Conservation (phyloP, 2,888 invertebrate genomes). For the Charanyca ferruginea region DNA sequence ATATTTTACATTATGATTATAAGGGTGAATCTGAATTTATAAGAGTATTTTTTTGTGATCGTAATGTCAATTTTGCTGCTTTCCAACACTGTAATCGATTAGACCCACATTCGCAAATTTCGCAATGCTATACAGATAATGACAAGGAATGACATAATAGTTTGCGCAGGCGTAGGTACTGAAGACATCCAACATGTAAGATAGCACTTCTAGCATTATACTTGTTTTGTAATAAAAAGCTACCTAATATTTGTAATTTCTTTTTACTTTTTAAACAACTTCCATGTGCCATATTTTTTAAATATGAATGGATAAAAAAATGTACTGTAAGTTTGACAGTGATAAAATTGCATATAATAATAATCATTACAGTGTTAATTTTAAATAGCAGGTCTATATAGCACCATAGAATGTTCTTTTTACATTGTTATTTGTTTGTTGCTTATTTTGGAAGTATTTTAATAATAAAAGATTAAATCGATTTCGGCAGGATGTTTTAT, state of each 20-base stretch:
- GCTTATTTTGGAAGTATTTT: slow-evolving; percentile 90
- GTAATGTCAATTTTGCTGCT: slow-evolving; percentile 81
- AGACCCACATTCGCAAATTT: slow-evolving; percentile 46
- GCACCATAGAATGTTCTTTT: slow-evolving; percentile 83
- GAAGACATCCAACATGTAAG: slow-evolving; percentile 51
- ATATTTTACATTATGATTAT: slow-evolving; percentile 77
- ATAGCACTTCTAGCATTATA: slow-evolving; percentile 62
- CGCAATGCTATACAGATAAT: slow-evolving; percentile 37
- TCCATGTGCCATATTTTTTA: slow-evolving; percentile 75
- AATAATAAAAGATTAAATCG: slow-evolving; percentile 85
- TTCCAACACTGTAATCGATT: slow-evolving; percentile 81
- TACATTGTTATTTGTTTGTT: slow-evolving; percentile 91
- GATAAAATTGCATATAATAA: slow-evolving; percentile 63
- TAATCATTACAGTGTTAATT: slow-evolving; percentile 81
- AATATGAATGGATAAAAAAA: slow-evolving; percentile 64
- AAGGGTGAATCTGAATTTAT: slow-evolving; percentile 87
- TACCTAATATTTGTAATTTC: slow-evolving; percentile 59
- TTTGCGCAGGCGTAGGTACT: slow-evolving; percentile 46
- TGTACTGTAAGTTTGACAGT: slow-evolving; percentile 57
- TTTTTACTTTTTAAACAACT: slow-evolving; percentile 65
- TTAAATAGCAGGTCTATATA: slow-evolving; percentile 80
- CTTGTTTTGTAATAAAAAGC: slow-evolving; percentile 57
- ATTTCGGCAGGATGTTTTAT: slow-evolving; percentile 85
- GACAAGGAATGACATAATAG: slow-evolving; percentile 38
- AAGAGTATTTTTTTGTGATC: slow-evolving; percentile 81